Evolutionary conservation across 1,140 invertebrate genomes (phyloP).

Genomic region (Drosophila novamexicana): DNA sequence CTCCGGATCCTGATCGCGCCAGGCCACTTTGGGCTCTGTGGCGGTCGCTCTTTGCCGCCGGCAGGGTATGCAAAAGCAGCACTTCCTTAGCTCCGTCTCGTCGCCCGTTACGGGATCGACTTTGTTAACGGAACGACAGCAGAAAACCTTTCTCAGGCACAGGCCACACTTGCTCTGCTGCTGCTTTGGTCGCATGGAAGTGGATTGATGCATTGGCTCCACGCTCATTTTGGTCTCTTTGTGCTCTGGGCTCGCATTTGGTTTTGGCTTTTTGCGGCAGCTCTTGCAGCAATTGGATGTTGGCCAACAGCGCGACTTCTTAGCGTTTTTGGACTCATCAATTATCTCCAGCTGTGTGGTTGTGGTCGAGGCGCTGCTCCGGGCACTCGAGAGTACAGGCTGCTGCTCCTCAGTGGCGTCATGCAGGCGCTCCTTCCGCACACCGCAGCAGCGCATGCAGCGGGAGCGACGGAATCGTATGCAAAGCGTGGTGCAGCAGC

Average conservation of each 20-base stretch:
- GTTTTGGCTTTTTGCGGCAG: conserved; percentile 59
- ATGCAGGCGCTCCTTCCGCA: conserved; percentile 42
- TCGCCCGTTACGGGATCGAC: conserved; percentile 77
- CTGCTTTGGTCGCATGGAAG: conserved; percentile 33
- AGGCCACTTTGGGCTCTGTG: conserved; percentile 62
- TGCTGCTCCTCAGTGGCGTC: conserved; percentile 61
- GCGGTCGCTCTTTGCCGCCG: conserved; percentile 42
- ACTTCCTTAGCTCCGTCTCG: conserved; percentile 71
- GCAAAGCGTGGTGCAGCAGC: conserved; percentile 73
- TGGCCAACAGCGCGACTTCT: conserved; percentile 72
- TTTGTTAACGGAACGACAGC: conserved; percentile 81
- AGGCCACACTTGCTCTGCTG: conserved; percentile 68
- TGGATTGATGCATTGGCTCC: conserved; percentile 47
- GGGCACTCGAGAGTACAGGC: conserved; percentile 70
- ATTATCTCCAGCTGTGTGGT: conserved; percentile 71
- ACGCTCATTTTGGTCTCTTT: conserved; percentile 43
- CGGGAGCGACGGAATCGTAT: conserved; percentile 80
- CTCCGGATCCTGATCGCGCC: conserved; percentile 83
- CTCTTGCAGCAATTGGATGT: conserved; percentile 70
- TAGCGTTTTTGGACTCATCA: conserved; percentile 63
- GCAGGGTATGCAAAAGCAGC: conserved; percentile 83
- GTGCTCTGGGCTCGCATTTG: neutral
- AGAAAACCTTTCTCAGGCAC: conserved; percentile 78
- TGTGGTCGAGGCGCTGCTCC: conserved; percentile 72
- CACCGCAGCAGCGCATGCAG: conserved; percentile 72